These are phyloP conservation scores for Hoplostethus atlanticus DNA, from an alignment of 2,797 vertebrate genomes.

Conservation along the genomic window DNA sequence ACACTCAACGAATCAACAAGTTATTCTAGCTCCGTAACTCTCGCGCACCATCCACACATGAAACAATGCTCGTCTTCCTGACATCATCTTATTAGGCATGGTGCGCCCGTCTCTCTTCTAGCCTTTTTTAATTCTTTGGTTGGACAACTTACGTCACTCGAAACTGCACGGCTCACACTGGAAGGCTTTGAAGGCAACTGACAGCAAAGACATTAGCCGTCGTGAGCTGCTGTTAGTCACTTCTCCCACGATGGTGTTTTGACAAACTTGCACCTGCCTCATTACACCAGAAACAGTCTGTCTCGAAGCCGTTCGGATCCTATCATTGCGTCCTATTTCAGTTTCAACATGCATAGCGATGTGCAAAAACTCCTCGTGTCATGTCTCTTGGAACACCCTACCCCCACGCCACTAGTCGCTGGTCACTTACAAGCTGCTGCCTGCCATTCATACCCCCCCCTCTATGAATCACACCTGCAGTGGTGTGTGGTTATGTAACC, in stretches of 20 bases:
- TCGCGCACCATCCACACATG: conserved; percentile 25
- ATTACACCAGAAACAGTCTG: conserved; percentile 24
- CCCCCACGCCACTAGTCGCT: conserved; percentile 39
- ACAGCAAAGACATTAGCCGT: neutral
- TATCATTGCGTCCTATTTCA: conserved; percentile 36
- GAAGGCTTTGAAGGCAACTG: neutral
- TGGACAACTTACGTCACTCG: neutral
- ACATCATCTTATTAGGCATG: neutral
- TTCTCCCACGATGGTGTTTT: conserved; percentile 24
- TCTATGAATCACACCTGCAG: conserved; percentile 68
- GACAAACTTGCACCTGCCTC: conserved; percentile 32
- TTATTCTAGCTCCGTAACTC: conserved; percentile 28
- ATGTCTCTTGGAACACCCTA: conserved; percentile 18
- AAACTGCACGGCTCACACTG: neutral
- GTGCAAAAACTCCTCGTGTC: conserved; percentile 26
- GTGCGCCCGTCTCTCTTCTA: neutral
- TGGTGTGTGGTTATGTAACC: conserved; percentile 50
- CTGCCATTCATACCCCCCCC: conserved; percentile 63
- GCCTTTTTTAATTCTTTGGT: neutral
- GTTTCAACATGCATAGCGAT: conserved; percentile 7
- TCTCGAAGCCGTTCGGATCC: conserved; percentile 1
- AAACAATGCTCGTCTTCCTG: conserved; percentile 16
- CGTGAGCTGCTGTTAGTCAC: conserved; percentile 27
- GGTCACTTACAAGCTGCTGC: conserved; percentile 67
- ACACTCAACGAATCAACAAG: conserved; percentile 15